Conservation (phyloP, 2,113 vertebrate species). For the Cyanoderma ruficeps region DNA sequence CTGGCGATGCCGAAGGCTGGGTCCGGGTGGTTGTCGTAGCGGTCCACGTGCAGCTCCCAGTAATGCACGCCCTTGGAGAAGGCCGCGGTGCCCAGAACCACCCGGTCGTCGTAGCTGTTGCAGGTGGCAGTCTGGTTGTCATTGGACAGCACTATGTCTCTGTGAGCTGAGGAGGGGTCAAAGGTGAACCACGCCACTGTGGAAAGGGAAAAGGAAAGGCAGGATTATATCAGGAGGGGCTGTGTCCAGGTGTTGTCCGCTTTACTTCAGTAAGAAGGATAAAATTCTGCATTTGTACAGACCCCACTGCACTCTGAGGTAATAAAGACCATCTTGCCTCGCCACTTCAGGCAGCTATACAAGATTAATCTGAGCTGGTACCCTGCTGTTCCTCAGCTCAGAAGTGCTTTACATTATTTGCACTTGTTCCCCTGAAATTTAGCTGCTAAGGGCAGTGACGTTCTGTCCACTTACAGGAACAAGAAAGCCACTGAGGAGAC, state of each 20-base stretch:
- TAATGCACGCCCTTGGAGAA: conserved; percentile 97
- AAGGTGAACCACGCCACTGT: conserved; percentile 98
- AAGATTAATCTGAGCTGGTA: not conserved
- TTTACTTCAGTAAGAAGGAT: not conserved
- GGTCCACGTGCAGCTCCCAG: conserved; percentile 93
- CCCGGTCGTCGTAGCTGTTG: conserved; percentile 95
- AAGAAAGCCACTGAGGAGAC: not conserved
- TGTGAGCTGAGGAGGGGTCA: conserved; percentile 91
- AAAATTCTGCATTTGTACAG: not conserved
- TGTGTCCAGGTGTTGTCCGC: not conserved
- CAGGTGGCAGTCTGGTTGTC: conserved; percentile 95
- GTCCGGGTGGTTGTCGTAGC: conserved; percentile 97
- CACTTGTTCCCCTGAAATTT: not conserved
- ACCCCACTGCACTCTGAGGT: not conserved
- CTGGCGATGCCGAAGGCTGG: conserved; percentile 95
- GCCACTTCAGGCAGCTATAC: not conserved
- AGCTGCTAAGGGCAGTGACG: not conserved
- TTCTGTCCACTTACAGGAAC: not conserved
- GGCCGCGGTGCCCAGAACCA: conserved; percentile 92
- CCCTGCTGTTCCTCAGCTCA: not conserved
- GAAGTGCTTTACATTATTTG: not conserved
- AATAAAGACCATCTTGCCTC: not conserved
- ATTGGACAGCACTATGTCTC: conserved; percentile 92
- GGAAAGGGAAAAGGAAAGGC: not conserved
- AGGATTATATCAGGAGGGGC: not conserved